Evolutionary conservation across 2,797 vertebrate species (phyloP).

Genomic region (Spinus pinus): DNA sequence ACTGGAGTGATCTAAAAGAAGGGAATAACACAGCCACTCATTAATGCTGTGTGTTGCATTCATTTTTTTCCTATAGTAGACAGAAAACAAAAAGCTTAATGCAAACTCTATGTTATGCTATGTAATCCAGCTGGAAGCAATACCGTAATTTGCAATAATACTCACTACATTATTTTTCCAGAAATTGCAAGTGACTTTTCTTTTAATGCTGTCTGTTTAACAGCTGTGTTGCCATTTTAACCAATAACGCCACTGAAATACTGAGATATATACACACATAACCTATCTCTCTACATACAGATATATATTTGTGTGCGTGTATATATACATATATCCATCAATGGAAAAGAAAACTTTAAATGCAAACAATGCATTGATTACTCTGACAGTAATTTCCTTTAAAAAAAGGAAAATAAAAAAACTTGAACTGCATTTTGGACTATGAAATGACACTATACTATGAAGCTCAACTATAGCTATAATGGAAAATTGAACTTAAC

Average conservation of each 20-base stretch:
- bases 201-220: not conserved
- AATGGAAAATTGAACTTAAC: not conserved
- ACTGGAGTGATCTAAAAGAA: slow-evolving; percentile 88
- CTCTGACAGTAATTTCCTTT: not conserved
- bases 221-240: not conserved
- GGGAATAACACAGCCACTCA: slow-evolving; percentile 54
- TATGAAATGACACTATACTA: not conserved
- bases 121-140: slow-evolving; percentile 45
- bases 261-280: not conserved
- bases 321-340: not conserved
- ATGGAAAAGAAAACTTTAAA: not conserved
- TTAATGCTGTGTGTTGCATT: slow-evolving; percentile 56
- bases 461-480: not conserved
- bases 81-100: slow-evolving; percentile 62
- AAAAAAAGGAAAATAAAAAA: not conserved
- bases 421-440: not conserved
- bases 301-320: fast-evolving
- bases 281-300: not conserved
- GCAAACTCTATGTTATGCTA: slow-evolving; percentile 47
- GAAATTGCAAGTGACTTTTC: not conserved
- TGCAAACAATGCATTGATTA: not conserved
- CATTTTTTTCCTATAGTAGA: slow-evolving; percentile 58
- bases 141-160: not conserved
- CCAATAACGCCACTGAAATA: not conserved
- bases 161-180: slow-evolving; percentile 2